These are phyloP conservation scores for Xylocampa areola DNA, from an alignment of 2,888 invertebrate genomes.

Conservation along the genomic window DNA sequence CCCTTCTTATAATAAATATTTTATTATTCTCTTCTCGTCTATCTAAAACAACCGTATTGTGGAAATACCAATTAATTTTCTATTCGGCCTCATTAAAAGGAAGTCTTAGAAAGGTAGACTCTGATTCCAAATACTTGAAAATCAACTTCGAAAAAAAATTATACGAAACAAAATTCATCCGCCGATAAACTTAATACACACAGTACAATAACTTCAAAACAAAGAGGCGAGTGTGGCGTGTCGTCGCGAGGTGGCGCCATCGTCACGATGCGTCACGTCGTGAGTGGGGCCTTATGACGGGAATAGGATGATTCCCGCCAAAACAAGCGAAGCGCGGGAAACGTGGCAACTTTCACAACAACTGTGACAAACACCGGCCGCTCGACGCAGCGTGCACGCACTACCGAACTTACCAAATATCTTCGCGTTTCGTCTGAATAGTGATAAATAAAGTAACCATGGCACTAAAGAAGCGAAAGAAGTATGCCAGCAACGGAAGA, in stretches of 20 bases:
- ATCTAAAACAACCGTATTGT: no score
- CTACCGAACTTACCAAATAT: slow-evolving; percentile 28
- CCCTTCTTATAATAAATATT: no score
- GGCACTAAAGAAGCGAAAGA: no score
- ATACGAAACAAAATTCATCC: neutral
- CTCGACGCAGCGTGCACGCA: slow-evolving; percentile 7
- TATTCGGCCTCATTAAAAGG: no score
- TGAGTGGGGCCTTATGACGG: slow-evolving; percentile 60
- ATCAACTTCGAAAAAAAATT: neutral
- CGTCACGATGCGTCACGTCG: slow-evolving; percentile 62
- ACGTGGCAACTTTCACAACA: slow-evolving; percentile 67
- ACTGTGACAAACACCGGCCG: slow-evolving; percentile 35
- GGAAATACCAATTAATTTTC: no score
- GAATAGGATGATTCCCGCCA: slow-evolving; percentile 65
- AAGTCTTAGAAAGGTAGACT: neutral
- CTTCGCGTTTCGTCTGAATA: neutral
- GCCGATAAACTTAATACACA: neutral
- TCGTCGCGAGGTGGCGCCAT: slow-evolving; percentile 56
- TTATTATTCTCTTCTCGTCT: no score
- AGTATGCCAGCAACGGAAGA: neutral
- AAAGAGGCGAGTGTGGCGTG: slow-evolving; percentile 29
- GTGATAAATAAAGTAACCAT: neutral
- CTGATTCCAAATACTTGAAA: neutral
- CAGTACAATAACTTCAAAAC: slow-evolving; percentile 33
- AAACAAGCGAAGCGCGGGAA: slow-evolving; percentile 69